These are phyloP conservation scores for Crossocerus cetratus DNA, from an alignment of 2,888 invertebrate genomes.

Conservation along the genomic window DNA sequence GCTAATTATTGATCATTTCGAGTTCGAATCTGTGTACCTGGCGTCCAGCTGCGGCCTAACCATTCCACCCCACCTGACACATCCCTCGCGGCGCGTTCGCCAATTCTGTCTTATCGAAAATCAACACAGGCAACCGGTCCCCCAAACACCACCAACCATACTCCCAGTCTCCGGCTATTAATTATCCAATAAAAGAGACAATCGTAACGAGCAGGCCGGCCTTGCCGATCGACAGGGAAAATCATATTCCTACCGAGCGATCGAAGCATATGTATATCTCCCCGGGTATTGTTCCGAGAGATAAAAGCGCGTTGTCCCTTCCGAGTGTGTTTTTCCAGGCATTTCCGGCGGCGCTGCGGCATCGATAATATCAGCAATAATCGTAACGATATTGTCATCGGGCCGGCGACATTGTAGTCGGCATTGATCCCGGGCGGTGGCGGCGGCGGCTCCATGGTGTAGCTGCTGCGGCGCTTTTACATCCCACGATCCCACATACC, in stretches of 20 bases:
- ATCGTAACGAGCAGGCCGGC: too few relatives aligned
- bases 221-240: too few relatives aligned
- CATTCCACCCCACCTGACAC: neutral
- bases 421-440: conserved; percentile 50
- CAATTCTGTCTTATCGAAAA: too few relatives aligned
- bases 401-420: conserved; percentile 12
- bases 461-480: conserved; percentile 11
- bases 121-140: too few relatives aligned
- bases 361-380: conserved; percentile 29
- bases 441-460: conserved; percentile 16
- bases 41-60: neutral
- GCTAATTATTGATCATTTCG: conserved; percentile 1
- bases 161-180: too few relatives aligned
- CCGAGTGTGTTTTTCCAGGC: neutral
- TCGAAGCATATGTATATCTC: neutral
- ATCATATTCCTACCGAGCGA: too few relatives aligned
- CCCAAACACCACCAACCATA: too few relatives aligned
- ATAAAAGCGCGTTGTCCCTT: neutral
- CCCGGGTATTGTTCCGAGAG: neutral
- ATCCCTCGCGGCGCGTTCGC: too few relatives aligned
- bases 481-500: conserved; percentile 41
- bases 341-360: neutral
- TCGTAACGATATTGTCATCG: conserved; percentile 37
- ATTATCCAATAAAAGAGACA: too few relatives aligned
- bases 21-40: neutral